Evolutionary conservation across 2,888 invertebrate species (phyloP).

Genomic region (Plagiodera versicolora): DNA sequence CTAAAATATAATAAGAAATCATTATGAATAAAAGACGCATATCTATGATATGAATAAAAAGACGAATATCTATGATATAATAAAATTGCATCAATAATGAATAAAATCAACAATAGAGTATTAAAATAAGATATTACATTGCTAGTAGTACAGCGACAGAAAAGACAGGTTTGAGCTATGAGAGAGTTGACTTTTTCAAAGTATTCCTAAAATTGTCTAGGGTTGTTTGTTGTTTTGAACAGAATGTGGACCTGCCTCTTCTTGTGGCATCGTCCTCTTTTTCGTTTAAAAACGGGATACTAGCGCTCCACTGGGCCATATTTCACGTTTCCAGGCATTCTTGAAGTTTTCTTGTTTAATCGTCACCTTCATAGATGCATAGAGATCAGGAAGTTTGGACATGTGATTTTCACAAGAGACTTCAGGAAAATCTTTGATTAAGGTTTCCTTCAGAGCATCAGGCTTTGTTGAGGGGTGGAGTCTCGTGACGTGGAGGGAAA

Average conservation of each 20-base stretch:
- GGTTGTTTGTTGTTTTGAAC: conserved; percentile 1
- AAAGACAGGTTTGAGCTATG: too few species aligned
- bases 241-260: conserved; percentile 7
- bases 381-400: too few species aligned
- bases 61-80: too few species aligned
- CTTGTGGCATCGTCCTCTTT: conserved; percentile 7
- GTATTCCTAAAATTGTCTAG: not conserved
- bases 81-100: too few species aligned
- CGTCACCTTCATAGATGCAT: conserved; percentile 10
- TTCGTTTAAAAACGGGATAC: conserved; percentile 15
- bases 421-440: conserved; percentile 11
- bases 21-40: too few species aligned
- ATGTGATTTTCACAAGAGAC: conserved; percentile 6
- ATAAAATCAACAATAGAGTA: too few species aligned
- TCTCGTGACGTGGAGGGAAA: not conserved
- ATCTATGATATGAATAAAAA: too few species aligned
- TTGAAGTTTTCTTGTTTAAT: conserved; percentile 11
- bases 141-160: too few species aligned
- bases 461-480: too few species aligned
- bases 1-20: too few species aligned
- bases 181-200: too few species aligned
- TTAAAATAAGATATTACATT: too few species aligned
- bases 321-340: conserved; percentile 11
- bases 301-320: conserved; percentile 7
- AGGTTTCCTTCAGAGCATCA: conserved; percentile 3